Conservation (phyloP, 2,113 vertebrate species). For the Tachysurus vachellii region DNA sequence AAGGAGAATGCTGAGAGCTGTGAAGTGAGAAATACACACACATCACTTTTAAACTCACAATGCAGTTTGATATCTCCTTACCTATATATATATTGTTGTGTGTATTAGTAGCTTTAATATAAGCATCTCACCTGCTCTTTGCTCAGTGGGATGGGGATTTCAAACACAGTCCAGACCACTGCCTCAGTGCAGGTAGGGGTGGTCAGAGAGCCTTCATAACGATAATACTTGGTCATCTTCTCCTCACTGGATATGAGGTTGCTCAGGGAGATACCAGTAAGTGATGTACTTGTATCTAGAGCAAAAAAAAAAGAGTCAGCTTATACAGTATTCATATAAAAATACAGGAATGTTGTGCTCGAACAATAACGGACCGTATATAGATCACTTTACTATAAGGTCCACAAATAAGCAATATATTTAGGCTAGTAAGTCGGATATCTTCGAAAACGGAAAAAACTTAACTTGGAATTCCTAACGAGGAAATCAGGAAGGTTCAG, state of each 20-base stretch:
- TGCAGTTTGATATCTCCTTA: background rate
- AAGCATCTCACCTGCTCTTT: conserved; percentile 73
- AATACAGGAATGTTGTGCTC: background rate
- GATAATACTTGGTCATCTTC: conserved; percentile 78
- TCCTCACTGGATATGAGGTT: conserved; percentile 75
- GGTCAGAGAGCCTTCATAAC: conserved; percentile 90
- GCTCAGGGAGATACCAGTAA: conserved; percentile 63
- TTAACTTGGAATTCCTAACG: background rate
- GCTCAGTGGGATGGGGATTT: conserved; percentile 74
- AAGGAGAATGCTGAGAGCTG: conserved; percentile 69
- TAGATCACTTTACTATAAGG: background rate
- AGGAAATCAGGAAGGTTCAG: no score
- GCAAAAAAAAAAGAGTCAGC: conserved; percentile 24
- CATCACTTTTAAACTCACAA: background rate
- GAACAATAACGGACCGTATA: background rate
- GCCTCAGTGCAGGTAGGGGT: conserved; percentile 80
- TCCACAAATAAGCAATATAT: background rate
- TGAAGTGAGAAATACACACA: conserved; percentile 17
- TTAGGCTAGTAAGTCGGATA: background rate
- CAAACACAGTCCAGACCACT: conserved; percentile 88
- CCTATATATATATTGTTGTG: background rate
- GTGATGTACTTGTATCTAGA: conserved; percentile 55
- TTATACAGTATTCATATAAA: background rate
- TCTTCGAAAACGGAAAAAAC: background rate
- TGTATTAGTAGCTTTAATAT: background rate